These are phyloP conservation scores for Pangasianodon hypophthalmus DNA, from an alignment of 2,113 vertebrate genomes.

Conservation along the genomic window DNA sequence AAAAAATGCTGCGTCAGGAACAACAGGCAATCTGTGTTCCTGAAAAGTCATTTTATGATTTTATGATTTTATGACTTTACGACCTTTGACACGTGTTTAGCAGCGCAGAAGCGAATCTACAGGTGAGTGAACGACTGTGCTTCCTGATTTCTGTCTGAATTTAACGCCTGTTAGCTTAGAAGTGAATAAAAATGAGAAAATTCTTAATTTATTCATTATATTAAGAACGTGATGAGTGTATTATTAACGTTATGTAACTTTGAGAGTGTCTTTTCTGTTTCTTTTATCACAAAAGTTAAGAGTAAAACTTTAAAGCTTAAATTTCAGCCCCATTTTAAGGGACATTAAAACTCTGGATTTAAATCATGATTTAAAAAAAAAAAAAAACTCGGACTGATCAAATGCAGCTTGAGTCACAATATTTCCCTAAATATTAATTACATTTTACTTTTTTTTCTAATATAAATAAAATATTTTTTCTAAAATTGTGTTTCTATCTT, in stretches of 20 bases:
- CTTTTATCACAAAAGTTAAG: neutral
- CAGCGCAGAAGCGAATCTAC: neutral
- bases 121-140: neutral
- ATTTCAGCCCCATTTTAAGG: too few relatives aligned
- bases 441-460: too few relatives aligned
- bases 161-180: neutral
- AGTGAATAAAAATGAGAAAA: neutral
- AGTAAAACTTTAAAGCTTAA: too few relatives aligned
- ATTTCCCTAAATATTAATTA: too few relatives aligned
- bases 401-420: too few relatives aligned
- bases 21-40: neutral
- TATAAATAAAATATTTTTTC: too few relatives aligned
- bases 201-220: neutral
- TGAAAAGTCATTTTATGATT: neutral
- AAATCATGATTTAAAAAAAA: too few relatives aligned
- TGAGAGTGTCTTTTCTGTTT: neutral
- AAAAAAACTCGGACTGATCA: too few relatives aligned
- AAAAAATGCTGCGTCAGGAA: neutral
- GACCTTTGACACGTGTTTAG: neutral
- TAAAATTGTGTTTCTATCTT: neutral
- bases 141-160: neutral
- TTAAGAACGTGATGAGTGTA: neutral
- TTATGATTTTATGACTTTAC: neutral
- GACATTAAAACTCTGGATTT: neutral
- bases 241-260: neutral